Conservation (phyloP, 2,888 invertebrate species). For the Augochlorella aurata region DNA sequence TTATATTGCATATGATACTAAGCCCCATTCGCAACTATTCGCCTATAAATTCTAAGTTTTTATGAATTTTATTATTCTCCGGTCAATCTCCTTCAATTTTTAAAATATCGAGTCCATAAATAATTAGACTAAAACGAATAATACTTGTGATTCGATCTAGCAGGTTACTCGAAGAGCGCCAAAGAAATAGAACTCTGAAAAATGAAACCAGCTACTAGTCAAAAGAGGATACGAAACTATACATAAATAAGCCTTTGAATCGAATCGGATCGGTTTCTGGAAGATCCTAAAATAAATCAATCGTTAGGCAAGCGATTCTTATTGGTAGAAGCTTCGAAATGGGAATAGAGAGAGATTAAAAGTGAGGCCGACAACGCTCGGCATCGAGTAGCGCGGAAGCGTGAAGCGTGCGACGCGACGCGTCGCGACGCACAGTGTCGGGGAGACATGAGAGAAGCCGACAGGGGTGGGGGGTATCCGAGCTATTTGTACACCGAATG, state of each 20-base stretch:
- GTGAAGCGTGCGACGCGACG: slow-evolving; percentile 66
- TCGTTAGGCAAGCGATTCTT: slow-evolving; percentile 5
- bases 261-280: background rate
- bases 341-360: slow-evolving; percentile 61
- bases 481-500: slow-evolving; percentile 78
- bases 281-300: background rate
- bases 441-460: slow-evolving; percentile 74
- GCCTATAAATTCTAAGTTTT: no score
- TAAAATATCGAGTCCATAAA: no score
- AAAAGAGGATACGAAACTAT: background rate
- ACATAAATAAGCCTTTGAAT: background rate
- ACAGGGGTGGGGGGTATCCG: slow-evolving; percentile 66
- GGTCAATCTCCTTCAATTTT: no score
- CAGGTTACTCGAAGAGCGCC: background rate
- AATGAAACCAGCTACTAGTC: background rate
- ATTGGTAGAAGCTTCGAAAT: slow-evolving; percentile 5
- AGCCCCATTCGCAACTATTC: background rate
- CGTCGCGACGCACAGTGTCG: slow-evolving; percentile 52
- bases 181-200: background rate
- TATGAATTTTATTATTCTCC: no score
- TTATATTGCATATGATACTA: background rate
- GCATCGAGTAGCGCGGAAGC: slow-evolving; percentile 57
- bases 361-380: slow-evolving; percentile 46
- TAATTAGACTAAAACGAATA: background rate
- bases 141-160: background rate